A percentile compares a stretch with the other conserved stretches of the same genome.
Conservation (phyloP, 2,113 vertebrate species). For the Lamprotornis superbus region DNA sequence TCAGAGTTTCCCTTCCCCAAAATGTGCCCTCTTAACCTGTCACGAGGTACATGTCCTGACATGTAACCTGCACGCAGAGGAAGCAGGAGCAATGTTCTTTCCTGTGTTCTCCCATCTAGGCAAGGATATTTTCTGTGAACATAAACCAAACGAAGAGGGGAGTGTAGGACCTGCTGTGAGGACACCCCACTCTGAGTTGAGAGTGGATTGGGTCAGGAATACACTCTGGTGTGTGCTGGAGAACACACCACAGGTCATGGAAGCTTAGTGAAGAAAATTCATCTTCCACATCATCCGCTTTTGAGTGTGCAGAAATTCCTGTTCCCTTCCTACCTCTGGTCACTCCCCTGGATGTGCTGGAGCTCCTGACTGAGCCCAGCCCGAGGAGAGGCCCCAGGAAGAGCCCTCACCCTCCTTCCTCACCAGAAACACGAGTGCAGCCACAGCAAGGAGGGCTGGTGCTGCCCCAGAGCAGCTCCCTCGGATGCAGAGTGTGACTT, state of each 20-base stretch:
- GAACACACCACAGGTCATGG: background rate
- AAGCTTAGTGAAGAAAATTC: background rate
- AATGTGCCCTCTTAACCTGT: slow-evolving; percentile 12
- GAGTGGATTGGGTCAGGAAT: background rate
- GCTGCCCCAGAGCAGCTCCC: background rate
- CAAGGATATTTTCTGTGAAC: background rate
- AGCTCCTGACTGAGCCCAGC: background rate
- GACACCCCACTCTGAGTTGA: background rate
- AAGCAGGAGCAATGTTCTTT: background rate
- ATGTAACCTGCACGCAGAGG: background rate
- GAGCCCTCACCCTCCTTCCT: background rate
- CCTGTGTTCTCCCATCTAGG: background rate
- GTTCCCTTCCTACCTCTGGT: fast-evolving
- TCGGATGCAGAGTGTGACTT: background rate
- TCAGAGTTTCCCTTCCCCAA: slow-evolving; percentile 49
- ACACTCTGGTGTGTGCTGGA: background rate
- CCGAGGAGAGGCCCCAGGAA: fast-evolving
- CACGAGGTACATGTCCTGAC: slow-evolving; percentile 2
- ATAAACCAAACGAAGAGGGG: background rate
- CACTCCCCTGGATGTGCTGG: fast-evolving
- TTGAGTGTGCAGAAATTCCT: background rate
- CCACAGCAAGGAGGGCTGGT: fast-evolving
- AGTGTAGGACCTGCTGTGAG: background rate
- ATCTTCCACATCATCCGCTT: background rate
- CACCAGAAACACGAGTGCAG: background rate